A percentile compares a stretch with the other conserved stretches of the same genome.
Conservation (phyloP, 2,797 vertebrate species). For the Macroramphosus scolopax region DNA sequence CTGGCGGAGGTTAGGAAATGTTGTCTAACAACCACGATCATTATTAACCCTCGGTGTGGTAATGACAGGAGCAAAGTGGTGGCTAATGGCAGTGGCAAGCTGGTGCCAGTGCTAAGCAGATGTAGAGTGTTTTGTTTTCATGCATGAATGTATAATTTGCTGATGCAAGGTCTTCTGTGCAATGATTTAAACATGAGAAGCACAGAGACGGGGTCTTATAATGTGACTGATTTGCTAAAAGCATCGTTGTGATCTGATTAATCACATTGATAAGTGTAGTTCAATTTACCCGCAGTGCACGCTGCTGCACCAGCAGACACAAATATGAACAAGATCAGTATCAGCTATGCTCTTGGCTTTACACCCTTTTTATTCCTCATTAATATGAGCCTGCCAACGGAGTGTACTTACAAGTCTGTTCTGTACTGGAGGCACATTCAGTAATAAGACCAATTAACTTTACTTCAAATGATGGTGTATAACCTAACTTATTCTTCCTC, state of each 20-base stretch:
- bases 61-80: conserved; percentile 29
- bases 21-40: neutral
- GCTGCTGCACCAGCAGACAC: too few relatives aligned
- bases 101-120: conserved; percentile 32
- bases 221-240: conserved; percentile 25
- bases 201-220: too few relatives aligned
- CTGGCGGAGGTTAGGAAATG: conserved; percentile 2
- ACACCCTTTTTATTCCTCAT: too few relatives aligned
- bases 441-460: too few relatives aligned
- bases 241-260: conserved; percentile 5
- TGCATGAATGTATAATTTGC: conserved; percentile 23
- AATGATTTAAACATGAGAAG: conserved; percentile 21
- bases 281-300: too few relatives aligned
- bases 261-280: neutral
- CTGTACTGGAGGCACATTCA: too few relatives aligned
- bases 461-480: too few relatives aligned
- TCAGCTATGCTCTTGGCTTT: too few relatives aligned
- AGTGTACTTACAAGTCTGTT: too few relatives aligned
- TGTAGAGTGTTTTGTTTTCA: conserved; percentile 55
- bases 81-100: conserved; percentile 46
- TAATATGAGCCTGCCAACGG: too few relatives aligned
- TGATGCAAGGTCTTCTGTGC: conserved; percentile 6
- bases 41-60: conserved; percentile 17
- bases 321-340: too few relatives aligned
- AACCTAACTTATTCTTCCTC: too few relatives aligned